phyloP scores from a whole-genome alignment of 2,888 invertebrate genomes.

The Pherbina coryleti region DNA sequence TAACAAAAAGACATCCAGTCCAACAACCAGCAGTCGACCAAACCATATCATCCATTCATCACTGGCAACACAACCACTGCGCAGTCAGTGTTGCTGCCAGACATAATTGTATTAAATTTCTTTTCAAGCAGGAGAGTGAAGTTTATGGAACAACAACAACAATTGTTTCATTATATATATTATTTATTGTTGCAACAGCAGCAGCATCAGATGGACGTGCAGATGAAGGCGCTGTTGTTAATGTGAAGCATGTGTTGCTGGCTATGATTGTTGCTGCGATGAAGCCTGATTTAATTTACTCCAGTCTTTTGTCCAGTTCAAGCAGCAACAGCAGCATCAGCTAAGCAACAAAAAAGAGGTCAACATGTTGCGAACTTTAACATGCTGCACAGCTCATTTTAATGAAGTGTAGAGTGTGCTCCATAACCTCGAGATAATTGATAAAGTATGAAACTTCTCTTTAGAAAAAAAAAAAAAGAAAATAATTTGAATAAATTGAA shows the following conservation, averaged over 20 bases:
- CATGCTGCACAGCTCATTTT: not conserved
- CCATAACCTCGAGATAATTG: too few species aligned
- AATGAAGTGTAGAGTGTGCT: constrained; percentile 3
- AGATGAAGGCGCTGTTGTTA: not conserved
- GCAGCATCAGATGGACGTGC: not conserved
- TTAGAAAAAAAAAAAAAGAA: too few species aligned
- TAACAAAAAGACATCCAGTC: not conserved
- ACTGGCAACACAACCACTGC: not conserved
- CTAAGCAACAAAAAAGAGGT: constrained; percentile 19
- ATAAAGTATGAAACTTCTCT: too few species aligned
- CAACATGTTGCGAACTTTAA: constrained; percentile 12
- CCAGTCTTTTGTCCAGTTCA: not conserved
- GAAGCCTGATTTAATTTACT: not conserved
- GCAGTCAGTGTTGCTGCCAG: constrained; percentile 10
- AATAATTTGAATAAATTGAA: too few species aligned
- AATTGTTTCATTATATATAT: not conserved
- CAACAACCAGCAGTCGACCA: not conserved
- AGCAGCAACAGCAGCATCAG: not conserved
- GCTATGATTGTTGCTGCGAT: not conserved
- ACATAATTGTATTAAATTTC: constrained; percentile 31
- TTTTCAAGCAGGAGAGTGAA: too few species aligned
- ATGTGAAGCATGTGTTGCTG: not conserved
- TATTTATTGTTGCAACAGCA: not conserved
- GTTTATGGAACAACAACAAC: constrained; percentile 1
- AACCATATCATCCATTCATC: not conserved